phyloP scores from a whole-genome alignment of 2,113 vertebrate genomes.

The Spheniscus mendiculus region DNA sequence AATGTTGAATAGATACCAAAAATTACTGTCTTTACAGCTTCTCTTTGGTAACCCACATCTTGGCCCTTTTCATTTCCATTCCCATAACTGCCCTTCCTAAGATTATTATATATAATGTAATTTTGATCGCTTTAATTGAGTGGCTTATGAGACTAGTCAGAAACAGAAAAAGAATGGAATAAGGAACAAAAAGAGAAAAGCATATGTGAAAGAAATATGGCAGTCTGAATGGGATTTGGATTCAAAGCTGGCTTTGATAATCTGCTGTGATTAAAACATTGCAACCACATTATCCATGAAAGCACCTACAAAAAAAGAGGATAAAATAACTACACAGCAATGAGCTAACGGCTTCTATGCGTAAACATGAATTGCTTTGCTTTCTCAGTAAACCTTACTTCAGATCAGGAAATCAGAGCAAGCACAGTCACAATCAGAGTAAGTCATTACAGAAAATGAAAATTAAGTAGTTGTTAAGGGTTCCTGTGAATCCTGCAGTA shows the following conservation, averaged over 20 bases:
- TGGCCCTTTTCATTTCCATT: conserved; percentile 57
- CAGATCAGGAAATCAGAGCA: background rate
- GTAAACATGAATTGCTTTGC: background rate
- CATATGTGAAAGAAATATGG: background rate
- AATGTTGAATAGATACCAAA: conserved; percentile 59
- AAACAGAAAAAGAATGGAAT: background rate
- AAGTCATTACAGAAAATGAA: background rate
- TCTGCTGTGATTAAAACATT: background rate
- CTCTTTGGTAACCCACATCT: background rate
- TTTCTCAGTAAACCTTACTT: background rate
- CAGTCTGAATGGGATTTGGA: background rate
- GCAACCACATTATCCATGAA: background rate
- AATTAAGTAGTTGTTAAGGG: background rate
- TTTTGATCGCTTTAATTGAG: conserved; percentile 57
- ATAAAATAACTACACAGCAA: background rate
- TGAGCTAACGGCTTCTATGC: background rate
- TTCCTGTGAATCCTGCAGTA: background rate
- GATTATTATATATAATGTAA: conserved; percentile 24
- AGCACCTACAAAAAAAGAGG: background rate
- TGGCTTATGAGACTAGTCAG: background rate
- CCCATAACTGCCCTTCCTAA: conserved; percentile 15
- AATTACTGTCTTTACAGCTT: conserved; percentile 49
- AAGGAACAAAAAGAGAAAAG: background rate
- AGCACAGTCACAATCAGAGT: background rate
- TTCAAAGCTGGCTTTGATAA: background rate